Percentiles rank a stretch among this genome's conserved stretches.
phyloP scores from a whole-genome alignment of 2,888 invertebrate genomes.

The Glomeris marginata region DNA sequence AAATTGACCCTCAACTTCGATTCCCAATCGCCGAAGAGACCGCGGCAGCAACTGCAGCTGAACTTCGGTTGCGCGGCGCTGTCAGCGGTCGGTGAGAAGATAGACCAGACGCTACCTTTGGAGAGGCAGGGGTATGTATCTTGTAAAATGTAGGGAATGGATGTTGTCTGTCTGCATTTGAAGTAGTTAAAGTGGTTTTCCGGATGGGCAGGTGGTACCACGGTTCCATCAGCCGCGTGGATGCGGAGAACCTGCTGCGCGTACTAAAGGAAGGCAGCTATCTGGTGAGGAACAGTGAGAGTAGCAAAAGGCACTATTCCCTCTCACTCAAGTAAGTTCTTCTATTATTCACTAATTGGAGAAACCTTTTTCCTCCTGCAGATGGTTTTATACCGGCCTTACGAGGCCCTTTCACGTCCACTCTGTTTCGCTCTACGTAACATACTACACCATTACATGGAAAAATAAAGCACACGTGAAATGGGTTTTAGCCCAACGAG shows the following conservation, averaged over 20 bases:
- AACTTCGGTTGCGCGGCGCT: conserved; percentile 36
- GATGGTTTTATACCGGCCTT: too few relatives aligned
- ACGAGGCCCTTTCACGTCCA: neutral
- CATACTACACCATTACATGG: too few relatives aligned
- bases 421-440: too few relatives aligned
- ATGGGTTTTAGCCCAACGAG: too few relatives aligned
- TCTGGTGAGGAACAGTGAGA: conserved; percentile 85
- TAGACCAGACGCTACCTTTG: conserved; percentile 64
- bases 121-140: conserved; percentile 63
- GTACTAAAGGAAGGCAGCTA: conserved; percentile 81
- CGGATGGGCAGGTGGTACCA: conserved; percentile 65
- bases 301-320: conserved; percentile 83
- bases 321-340: conserved; percentile 77
- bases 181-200: neutral
- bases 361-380: neutral
- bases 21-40: conserved; percentile 16
- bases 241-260: conserved; percentile 76
- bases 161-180: too few relatives aligned
- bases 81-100: conserved; percentile 49
- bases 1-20: conserved; percentile 11
- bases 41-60: conserved; percentile 27
- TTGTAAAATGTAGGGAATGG: neutral
- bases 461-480: too few relatives aligned
- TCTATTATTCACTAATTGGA: conserved; percentile 5
- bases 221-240: conserved; percentile 75